phyloP scores from a whole-genome alignment of 1,140 invertebrate genomes.

The Leptinotarsa texana region DNA sequence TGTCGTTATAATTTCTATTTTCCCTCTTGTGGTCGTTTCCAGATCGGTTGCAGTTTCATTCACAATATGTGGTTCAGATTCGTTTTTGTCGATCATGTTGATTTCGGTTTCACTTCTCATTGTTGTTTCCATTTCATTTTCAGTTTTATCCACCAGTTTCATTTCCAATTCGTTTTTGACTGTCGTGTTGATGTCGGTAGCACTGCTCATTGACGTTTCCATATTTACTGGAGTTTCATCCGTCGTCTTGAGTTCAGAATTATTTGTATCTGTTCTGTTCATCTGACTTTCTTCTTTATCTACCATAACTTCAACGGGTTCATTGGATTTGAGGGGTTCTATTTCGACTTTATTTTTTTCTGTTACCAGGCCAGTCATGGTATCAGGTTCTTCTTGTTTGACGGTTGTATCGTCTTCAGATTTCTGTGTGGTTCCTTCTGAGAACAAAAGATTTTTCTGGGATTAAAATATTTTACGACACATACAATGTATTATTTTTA shows the following conservation, averaged over 20 bases:
- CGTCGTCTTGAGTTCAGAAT: not conserved
- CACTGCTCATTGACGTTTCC: not conserved
- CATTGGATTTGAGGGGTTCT: not conserved
- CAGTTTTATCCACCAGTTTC: not conserved
- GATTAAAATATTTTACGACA: too few species aligned
- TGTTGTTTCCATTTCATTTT: not conserved
- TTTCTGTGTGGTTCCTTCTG: not conserved
- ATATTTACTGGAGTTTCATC: not conserved
- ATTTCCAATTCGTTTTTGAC: slow-evolving; percentile 4
- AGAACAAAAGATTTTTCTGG: too few species aligned
- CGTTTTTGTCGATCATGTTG: not conserved
- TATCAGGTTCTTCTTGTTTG: not conserved
- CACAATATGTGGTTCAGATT: not conserved
- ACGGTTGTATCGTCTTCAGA: not conserved
- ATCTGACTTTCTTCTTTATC: too few species aligned
- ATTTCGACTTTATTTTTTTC: not conserved
- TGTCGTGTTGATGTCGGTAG: not conserved
- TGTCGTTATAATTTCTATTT: not conserved
- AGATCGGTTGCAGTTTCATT: not conserved
- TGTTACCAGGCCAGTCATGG: not conserved
- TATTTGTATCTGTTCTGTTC: not conserved
- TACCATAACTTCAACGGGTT: not conserved
- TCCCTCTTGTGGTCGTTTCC: not conserved
- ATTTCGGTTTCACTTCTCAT: not conserved
- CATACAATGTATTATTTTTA: too few species aligned